Evolutionary conservation across 1,140 invertebrate genomes (phyloP), one percentile per base, ranked within the genome.

Genomic region (Lordiphosa collinella): DNA sequence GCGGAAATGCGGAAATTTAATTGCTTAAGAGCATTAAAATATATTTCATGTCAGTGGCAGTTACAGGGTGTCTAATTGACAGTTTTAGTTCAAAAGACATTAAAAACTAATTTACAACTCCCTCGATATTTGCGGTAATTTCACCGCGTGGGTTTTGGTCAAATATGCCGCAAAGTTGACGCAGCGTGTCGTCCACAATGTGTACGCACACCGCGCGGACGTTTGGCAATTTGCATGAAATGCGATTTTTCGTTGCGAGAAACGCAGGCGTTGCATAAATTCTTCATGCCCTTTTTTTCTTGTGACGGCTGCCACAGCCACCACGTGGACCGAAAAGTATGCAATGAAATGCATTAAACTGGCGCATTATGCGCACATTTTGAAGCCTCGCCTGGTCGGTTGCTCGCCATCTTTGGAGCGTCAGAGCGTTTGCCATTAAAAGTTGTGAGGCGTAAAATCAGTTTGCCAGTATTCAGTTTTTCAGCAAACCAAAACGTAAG

Each of bases 401-500:
- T n/a, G 14, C 22, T 25, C 4, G 35, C 12, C 49, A 12, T 47
- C 36, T 41, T 35, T 32, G 35, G 32, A 29, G 25, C 47, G 48
- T 13, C 16, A 38, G 40, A 29, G 12, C n/a, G 12, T 58, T 68
- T 53, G 60, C 60, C 50, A 65, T 69, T 65, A 69, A 69, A 69
- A 69, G 61, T 69, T 69, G 61, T 38, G 61, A 60, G 36, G 61
- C 66, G 61, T 69, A 60, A 69, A 69, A 69, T 65, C 61, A 55
- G 65, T 69, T 59, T 54, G 48, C 50, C 44, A 29, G 49, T 68
- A 22, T 32, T 36, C 11, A 51, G 50, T n/a, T 63, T 63, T 62
- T 57, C 12, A 46, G 36, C 47, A 51, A 51, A 57, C 31, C 12
- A n/a, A 13, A 49, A 43, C 37, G 54, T 53, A 18, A 37, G 13